Conservation (phyloP, 2,888 invertebrate species). For the Drosophila mercatorum region DNA sequence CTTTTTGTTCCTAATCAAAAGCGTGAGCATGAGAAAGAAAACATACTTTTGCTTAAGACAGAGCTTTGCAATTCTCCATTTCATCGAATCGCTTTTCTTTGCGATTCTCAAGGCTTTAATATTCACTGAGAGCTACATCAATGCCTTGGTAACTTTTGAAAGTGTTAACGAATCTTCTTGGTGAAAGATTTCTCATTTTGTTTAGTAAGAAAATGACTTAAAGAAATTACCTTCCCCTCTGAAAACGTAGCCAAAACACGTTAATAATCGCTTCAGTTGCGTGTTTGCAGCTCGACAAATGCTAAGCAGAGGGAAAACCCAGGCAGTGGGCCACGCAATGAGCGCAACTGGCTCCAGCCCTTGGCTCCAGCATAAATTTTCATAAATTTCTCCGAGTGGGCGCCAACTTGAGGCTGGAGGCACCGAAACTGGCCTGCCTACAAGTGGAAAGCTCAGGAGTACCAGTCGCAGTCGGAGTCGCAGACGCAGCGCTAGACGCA, state of each 20-base stretch:
- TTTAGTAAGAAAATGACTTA: neutral
- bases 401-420: neutral
- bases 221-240: neutral
- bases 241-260: neutral
- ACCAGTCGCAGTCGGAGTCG: neutral
- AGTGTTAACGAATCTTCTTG: too few relatives aligned
- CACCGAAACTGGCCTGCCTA: slow-evolving; percentile 12
- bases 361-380: slow-evolving; percentile 44
- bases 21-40: too few relatives aligned
- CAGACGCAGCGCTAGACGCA: neutral
- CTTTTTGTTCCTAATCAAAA: too few relatives aligned
- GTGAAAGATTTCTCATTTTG: neutral
- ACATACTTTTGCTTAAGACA: neutral
- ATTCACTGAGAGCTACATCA: neutral
- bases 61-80: neutral
- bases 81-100: neutral
- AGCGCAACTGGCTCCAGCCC: slow-evolving; percentile 37
- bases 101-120: neutral
- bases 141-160: neutral
- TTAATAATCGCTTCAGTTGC: neutral
- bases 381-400: slow-evolving; percentile 50
- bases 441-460: slow-evolving; percentile 3
- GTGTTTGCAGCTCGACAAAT: neutral
- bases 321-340: neutral
- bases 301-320: neutral